Evolutionary conservation across 2,888 invertebrate genomes (phyloP), one percentile per base, ranked within the genome.

Genomic region (Drosophila acutilabella): DNA sequence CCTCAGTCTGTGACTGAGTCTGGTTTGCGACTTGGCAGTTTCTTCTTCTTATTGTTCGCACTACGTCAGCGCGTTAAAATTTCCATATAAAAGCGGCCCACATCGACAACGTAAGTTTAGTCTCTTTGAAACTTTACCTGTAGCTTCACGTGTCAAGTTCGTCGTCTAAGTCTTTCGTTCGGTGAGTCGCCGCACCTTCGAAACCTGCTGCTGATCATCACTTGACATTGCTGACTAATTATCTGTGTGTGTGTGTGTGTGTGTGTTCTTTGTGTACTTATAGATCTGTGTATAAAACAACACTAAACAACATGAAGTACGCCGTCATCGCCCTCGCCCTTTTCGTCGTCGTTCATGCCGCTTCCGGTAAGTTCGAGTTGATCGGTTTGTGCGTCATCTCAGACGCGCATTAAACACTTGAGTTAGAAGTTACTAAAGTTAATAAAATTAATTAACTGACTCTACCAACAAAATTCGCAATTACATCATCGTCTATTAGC

Each of bases 141-240:
- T 40, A 42, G n/a, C 23, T 68, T 45, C 38, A 42, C 54, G 56
- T 38, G 56, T 18, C 44, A 64, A 73, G 91, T 91, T 90, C 64
- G 81, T 72, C 74, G 66, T 74, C 71, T 85, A 73, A 89, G 80
- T 90, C 88, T 89, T 91, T 90, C 69, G 88, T 88, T 79, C 56
- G 68, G 74, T 74, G 68, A 84, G 78, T 83, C 59, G 33, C n/a
- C 11, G 20, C 26, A 41, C 41, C 26, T 16, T 30, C 23, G 20
- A 11, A 47, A 30, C n/a, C 41, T 41, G 30, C 56, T 42, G 51
- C 47, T 18, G 23, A 16, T 44, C 11, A 61, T 42, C 45, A 30
- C 14, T 36, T 36, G 13, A 36, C n/a, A 30, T 13, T 14, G 56
- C 68, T 68, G 48, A 65, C 33, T 51, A 33, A 74, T 56, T 36